Evolutionary conservation across 2,888 invertebrate species (phyloP), one percentile per base, ranked within the genome.

Genomic region (Hydriomena furcata): DNA sequence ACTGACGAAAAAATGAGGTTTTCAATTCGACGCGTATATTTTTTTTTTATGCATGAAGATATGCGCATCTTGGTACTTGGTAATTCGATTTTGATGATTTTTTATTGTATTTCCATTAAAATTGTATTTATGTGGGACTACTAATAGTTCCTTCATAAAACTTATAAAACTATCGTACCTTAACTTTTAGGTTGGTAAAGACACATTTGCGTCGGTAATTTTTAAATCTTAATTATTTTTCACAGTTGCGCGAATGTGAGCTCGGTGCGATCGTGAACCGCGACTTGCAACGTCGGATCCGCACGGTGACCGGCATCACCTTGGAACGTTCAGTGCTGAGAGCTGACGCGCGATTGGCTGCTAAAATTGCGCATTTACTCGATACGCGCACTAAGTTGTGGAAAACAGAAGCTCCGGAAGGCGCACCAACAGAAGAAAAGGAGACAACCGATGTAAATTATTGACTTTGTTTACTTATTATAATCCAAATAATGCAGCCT

Each of bases 221-320:
- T n/a, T n/a, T n/a, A n/a, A n/a, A n/a, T n/a, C n/a, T n/a, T n/a
- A n/a, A n/a, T n/a, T n/a, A n/a, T n/a, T n/a, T n/a, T n/a, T n/a
- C n/a, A n/a, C 77, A 96, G 96, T 89, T 96, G 58, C 94, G 95
- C 57, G 98, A 98, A 71, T 96, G 96, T 77, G 98, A 98, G 81
- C 89, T 98, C 62, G 97, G 97, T 10, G 97, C 98, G 5, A 98
- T 99, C 61, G 97, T 99, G 35, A 99, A 99, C 89, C 93, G 99
- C 10, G 99, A 99, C 88, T 88, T 99, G 57, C 97, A 97, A 68
- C 94, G 99, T 7, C 93, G 99, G 42, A 96, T 99, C 54, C 94
- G 99, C 0, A 95, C 97, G 0, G 96, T 97, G 0, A 96, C 97
- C 71, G 98, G 98, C 21, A 93, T 98, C 25, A 96, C 97, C 0